These are phyloP conservation scores for Pammene aurita DNA, from an alignment of 2,888 invertebrate species.

Conservation along the genomic window DNA sequence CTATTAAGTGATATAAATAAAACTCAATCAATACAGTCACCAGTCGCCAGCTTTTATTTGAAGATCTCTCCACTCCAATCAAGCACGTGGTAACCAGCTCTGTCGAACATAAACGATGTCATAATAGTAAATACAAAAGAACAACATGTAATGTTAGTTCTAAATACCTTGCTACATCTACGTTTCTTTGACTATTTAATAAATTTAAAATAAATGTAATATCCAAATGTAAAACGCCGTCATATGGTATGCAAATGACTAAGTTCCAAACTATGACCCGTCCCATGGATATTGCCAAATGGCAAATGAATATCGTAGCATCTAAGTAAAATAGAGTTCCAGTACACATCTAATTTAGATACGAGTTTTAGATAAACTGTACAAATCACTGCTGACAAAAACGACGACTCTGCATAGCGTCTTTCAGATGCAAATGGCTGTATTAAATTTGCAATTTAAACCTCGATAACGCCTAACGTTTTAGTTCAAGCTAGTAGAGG, in stretches of 20 bases:
- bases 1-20: no score
- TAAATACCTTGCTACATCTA: no score
- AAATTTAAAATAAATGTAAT: no score
- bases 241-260: neutral
- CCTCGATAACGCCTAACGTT: constrained; percentile 64
- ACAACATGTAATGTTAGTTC: no score
- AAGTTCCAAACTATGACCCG: constrained; percentile 9
- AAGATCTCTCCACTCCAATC: no score
- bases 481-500: constrained; percentile 51
- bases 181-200: no score
- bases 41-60: no score
- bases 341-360: constrained; percentile 75
- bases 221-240: neutral
- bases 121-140: no score
- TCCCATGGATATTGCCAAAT: constrained; percentile 41
- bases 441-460: constrained; percentile 82
- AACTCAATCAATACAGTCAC: no score
- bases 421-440: constrained; percentile 81
- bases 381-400: constrained; percentile 78
- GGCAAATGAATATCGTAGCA: constrained; percentile 55
- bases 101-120: no score
- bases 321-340: constrained; percentile 48
- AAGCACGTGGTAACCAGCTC: no score
- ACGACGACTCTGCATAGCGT: constrained; percentile 67
- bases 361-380: constrained; percentile 71